Base-by-base conservation (phyloP, 2,797 vertebrate species). In the Tragopan temminckii region DNA sequence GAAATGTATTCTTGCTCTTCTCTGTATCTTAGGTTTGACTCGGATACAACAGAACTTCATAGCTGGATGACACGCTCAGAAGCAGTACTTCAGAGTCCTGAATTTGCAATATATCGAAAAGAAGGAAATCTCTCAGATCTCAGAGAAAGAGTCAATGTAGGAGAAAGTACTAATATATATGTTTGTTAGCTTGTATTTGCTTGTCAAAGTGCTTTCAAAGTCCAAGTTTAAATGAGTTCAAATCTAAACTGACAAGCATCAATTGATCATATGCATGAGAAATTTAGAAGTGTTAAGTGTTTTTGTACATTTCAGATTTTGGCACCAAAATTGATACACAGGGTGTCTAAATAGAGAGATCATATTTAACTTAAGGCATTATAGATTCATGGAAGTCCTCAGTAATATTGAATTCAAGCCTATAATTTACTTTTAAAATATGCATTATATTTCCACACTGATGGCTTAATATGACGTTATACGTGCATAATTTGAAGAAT, bases 31-130 rank as follows among this genome's bases (percentile, higher is more conserved):
- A 99, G 99, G 97, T 99, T 99, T 97, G 99, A 99, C 78, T 98
- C 99, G 4, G 99, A 99, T 94, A 99, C 98, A 94, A 99, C 99
- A 19, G 99, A 99, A 97, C 98, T 99, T 71, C 99, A 99, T 96
- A 99, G 99, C 97, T 99, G 99, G 98, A 99, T 99, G 98, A 99
- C 99, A 33, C 98, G 99, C 10, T 99, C 99, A 5, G 99, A 99
- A 97, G 99, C 99, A 48, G 98, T 98, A 96, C 97, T 99, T 31
- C 99, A 99, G 97, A 99, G 98, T 95, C 98, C 99, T 0, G 99
- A 99, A 95, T 99, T 99, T 92, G 98, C 99, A 5, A 58, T 99
- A 85, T 99, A 98, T 23, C 98, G 99, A 29, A 99, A 99, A 76
- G 99, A 99, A 77, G 99, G 99, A 84, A 98, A 98, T 94, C 96